Percentiles rank a stretch among this genome's conserved stretches.
These are phyloP conservation scores for Fragum fragum DNA, from an alignment of 2,888 invertebrate genomes.

Conservation along the genomic window DNA sequence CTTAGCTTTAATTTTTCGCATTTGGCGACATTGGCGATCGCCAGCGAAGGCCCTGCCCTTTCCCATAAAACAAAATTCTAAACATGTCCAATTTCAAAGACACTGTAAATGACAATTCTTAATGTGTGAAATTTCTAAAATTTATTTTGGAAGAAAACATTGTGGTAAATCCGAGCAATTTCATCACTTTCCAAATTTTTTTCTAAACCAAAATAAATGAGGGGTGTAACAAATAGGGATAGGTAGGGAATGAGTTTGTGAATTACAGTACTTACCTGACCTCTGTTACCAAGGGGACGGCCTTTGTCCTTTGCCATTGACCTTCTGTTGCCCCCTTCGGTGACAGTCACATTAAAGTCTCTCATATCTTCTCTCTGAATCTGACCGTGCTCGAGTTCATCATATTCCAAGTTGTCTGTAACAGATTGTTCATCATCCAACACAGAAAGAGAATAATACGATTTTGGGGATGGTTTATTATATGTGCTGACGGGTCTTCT, in stretches of 20 bases:
- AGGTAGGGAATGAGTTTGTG: background rate
- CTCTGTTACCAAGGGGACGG: conserved; percentile 7
- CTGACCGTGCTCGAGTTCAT: conserved; percentile 27
- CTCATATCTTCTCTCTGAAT: conserved; percentile 20
- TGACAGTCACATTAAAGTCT: conserved; percentile 60
- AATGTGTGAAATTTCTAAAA: too few species aligned
- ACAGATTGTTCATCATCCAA: conserved; percentile 50
- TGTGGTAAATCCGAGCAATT: too few species aligned
- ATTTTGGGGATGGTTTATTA: conserved; percentile 59
- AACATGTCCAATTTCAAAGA: too few species aligned
- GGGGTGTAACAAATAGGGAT: background rate
- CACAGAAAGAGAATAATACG: conserved; percentile 60
- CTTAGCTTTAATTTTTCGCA: too few species aligned
- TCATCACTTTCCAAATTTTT: too few species aligned
- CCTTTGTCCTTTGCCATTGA: conserved; percentile 47
- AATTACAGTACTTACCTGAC: background rate
- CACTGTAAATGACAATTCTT: too few species aligned
- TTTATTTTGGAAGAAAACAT: too few species aligned
- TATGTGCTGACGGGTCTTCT: conserved; percentile 39
- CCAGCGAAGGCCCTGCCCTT: too few species aligned
- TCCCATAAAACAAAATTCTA: too few species aligned
- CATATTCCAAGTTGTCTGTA: conserved; percentile 37
- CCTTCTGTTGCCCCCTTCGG: conserved; percentile 49
- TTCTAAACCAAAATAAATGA: too few species aligned
- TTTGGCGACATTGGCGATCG: too few species aligned